Evolutionary conservation across 2,888 invertebrate species (phyloP), one percentile per base, ranked within the genome.

Genomic region (Desoria tigrina): DNA sequence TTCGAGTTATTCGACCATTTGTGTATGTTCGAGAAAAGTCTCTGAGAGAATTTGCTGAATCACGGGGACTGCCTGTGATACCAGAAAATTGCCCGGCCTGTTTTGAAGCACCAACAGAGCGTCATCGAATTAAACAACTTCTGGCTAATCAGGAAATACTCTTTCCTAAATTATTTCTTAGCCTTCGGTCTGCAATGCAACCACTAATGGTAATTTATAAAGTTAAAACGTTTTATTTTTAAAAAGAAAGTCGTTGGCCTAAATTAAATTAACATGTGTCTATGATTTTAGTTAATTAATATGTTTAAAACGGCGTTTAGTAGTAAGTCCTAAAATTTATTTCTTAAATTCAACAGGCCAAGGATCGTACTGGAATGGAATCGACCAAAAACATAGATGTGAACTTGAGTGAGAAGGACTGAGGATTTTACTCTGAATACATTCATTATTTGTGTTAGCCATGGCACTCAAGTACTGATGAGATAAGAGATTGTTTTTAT

Each of bases 1-100:
- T 94, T 58, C 85, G 92, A 68, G 88, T 94, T 26, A 89, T 94
- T 68, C 84, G 94, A 57, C 94, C 94, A 21, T 89, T 94, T 78
- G 88, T 92, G 14, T 92, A 91, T 82, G 91, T 92, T 14, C 84
- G 94, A 42, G 92, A 90, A 77, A 87, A 86, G 68, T 84, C 87
- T 4, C 81, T 93, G 32, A 83, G 87, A 21, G 86, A 87, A 62
- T 93, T 92, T 81, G 86, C 88, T 16, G 87, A 87, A 77, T 85
- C 86, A 74, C 87, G 88, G 77, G 85, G 86, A 51, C 81, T 93
- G 56, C 91, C 92, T 0, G 84, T 87, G 69, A 87, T 90, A 74
- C 82, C 85, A 21, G 84, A 85, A 75, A 86, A 84, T 74, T 85
- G 85, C 77, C 84, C 84, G 28, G 81, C 79, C 39, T 80, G 78